Evolutionary conservation across 2,113 vertebrate species (phyloP).

Genomic region (Hydrochoerus hydrochaeris): DNA sequence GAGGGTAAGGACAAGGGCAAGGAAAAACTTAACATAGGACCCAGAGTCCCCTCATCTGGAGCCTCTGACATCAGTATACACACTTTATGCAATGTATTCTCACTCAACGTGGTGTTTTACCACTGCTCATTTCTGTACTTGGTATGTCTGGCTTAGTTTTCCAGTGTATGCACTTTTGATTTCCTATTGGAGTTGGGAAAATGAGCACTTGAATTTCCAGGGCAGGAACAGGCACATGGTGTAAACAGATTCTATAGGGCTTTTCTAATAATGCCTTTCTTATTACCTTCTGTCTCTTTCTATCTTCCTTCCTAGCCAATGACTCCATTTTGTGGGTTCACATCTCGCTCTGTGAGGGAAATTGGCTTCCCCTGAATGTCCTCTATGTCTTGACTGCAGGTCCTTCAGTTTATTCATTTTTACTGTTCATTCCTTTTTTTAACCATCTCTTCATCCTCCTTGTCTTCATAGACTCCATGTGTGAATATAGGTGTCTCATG

Average conservation of each 20-base stretch:
- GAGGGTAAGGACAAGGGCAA: background rate
- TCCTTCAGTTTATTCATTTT: background rate
- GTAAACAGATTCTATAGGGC: background rate
- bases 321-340: background rate
- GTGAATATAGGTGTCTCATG: background rate
- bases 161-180: background rate
- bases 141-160: background rate
- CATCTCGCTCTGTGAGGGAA: background rate
- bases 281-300: background rate
- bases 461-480: background rate
- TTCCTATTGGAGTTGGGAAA: background rate
- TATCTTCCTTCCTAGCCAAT: background rate
- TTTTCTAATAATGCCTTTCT: background rate
- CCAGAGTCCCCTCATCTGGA: background rate
- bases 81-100: background rate
- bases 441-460: background rate
- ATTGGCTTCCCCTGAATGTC: background rate
- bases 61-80: background rate
- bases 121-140: background rate
- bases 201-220: background rate
- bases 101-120: background rate
- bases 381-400: background rate
- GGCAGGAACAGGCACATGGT: background rate
- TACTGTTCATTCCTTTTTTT: no score
- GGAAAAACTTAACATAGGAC: background rate